Percentiles rank a stretch among this genome's conserved stretches.
Conservation (phyloP, 2,113 vertebrate genomes). For the Callospermophilus lateralis region DNA sequence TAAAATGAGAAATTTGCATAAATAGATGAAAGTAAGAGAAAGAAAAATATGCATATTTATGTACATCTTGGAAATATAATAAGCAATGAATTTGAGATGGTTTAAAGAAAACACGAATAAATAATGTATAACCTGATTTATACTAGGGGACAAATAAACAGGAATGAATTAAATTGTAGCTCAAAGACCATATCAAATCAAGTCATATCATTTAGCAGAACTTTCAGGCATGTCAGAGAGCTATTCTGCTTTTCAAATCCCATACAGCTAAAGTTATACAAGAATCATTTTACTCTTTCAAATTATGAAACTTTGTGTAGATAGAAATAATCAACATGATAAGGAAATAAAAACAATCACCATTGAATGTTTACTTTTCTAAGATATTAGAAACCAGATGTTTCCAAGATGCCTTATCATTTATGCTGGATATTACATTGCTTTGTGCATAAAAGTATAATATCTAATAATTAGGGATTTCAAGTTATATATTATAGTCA, state of each 20-base stretch:
- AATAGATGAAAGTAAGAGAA: slow-evolving; percentile 60
- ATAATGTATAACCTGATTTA: slow-evolving; percentile 69
- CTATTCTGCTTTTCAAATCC: neutral
- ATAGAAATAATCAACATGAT: neutral
- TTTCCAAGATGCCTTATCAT: neutral
- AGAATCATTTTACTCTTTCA: slow-evolving; percentile 31
- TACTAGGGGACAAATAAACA: slow-evolving; percentile 62
- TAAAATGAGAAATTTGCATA: slow-evolving; percentile 68
- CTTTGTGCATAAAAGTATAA: neutral
- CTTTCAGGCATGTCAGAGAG: neutral
- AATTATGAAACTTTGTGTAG: neutral
- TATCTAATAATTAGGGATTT: neutral
- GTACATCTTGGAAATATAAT: slow-evolving; percentile 64
- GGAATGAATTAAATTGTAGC: slow-evolving; percentile 60
- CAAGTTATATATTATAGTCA: neutral
- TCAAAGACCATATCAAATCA: slow-evolving; percentile 60
- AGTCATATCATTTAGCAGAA: slow-evolving; percentile 48
- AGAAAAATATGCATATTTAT: slow-evolving; percentile 68
- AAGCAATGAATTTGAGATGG: slow-evolving; percentile 63
- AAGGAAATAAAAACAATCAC: neutral
- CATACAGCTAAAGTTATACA: neutral
- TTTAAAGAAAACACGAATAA: slow-evolving; percentile 75
- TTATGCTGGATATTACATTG: slow-evolving; percentile 1
- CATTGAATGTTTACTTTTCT: neutral
- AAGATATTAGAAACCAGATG: neutral